These are phyloP conservation scores for Limnephilus auricula DNA, from an alignment of 2,888 invertebrate genomes.

Conservation along the genomic window DNA sequence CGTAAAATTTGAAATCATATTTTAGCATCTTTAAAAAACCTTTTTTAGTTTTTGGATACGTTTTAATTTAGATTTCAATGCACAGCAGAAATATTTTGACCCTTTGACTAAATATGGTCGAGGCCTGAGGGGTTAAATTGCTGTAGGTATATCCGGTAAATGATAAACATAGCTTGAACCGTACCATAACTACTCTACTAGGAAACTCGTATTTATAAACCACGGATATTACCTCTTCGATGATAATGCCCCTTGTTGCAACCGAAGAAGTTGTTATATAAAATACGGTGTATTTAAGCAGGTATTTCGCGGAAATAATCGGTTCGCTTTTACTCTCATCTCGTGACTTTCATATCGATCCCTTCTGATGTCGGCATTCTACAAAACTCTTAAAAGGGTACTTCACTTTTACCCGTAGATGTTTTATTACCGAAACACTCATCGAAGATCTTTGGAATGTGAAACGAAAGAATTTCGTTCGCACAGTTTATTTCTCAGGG, in stretches of 20 bases:
- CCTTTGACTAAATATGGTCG: too few species aligned
- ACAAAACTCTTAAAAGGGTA: not conserved
- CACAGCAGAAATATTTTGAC: too few species aligned
- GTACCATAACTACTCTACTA: not conserved
- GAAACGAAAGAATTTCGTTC: not conserved
- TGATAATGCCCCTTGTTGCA: not conserved
- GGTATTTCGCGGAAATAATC: not conserved
- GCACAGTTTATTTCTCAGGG: not conserved
- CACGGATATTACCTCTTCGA: not conserved
- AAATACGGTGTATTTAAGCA: not conserved
- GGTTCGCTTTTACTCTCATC: slow-evolving; percentile 10
- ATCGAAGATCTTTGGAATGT: not conserved
- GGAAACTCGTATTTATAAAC: not conserved
- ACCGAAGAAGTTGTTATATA: not conserved
- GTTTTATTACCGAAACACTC: not conserved
- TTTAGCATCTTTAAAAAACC: too few species aligned
- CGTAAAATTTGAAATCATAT: too few species aligned
- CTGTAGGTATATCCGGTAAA: not conserved
- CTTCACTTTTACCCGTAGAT: not conserved
- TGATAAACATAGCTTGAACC: not conserved
- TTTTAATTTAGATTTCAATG: too few species aligned
- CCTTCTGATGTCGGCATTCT: not conserved
- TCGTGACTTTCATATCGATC: not conserved
- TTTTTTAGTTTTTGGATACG: too few species aligned
- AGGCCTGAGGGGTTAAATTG: too few species aligned